Percentiles rank a stretch among this genome's conserved stretches.
phyloP scores from a whole-genome alignment of 2,113 vertebrate genomes.

The Progne subis region DNA sequence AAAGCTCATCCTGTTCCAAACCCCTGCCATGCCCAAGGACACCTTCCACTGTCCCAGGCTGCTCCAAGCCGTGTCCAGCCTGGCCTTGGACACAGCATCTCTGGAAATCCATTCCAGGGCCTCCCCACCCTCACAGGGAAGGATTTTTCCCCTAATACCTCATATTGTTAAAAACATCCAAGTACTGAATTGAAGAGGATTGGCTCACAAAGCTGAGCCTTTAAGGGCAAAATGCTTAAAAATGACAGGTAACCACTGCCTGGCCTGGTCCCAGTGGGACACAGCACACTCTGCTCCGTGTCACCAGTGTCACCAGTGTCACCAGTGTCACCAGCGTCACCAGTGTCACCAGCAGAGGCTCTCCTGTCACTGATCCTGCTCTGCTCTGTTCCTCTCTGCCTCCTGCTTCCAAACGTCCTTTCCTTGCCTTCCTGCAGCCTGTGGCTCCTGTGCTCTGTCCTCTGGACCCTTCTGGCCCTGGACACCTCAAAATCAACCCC shows the following conservation, averaged over 20 bases:
- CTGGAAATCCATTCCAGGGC: not conserved
- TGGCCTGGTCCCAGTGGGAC: not conserved
- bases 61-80: not conserved
- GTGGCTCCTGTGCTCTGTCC: not conserved
- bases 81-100: not conserved
- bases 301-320: not conserved
- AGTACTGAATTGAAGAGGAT: not conserved
- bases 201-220: fast-evolving
- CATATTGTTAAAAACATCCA: not conserved
- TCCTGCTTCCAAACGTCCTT: not conserved
- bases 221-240: not conserved
- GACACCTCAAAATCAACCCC: not conserved
- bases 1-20: not conserved
- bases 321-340: not conserved
- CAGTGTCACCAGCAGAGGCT: not conserved
- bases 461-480: not conserved
- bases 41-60: not conserved
- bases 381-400: not conserved
- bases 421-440: not conserved
- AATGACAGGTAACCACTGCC: not conserved
- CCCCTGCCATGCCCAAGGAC: not conserved
- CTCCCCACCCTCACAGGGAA: not conserved
- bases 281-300: fast-evolving
- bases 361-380: not conserved
- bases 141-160: not conserved